Percentiles rank a stretch among this genome's conserved stretches.
These are phyloP conservation scores for Otolemur crassicaudatus DNA, from an alignment of 2,797 vertebrate genomes.

Conservation along the genomic window DNA sequence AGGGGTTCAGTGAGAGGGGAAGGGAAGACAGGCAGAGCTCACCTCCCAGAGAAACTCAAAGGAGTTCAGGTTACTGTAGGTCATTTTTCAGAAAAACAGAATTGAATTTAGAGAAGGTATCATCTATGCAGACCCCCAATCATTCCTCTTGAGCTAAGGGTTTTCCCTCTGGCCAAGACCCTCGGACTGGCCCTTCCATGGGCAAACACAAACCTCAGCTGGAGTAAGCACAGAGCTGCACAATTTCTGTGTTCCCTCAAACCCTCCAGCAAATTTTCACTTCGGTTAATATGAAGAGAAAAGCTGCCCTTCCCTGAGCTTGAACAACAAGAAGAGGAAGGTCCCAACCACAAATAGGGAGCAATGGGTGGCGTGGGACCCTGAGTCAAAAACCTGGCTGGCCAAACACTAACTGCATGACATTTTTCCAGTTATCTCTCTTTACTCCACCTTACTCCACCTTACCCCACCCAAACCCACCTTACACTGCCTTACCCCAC, in stretches of 20 bases:
- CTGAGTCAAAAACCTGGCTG: not conserved
- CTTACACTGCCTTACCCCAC: no score
- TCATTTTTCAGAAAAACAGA: constrained; percentile 16
- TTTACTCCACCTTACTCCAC: no score
- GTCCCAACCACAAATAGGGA: not conserved
- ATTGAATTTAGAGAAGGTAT: not conserved
- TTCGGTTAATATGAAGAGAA: not conserved
- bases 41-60: not conserved
- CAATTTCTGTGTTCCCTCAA: not conserved
- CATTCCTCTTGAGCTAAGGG: not conserved
- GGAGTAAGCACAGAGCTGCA: not conserved
- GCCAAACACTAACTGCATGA: not conserved
- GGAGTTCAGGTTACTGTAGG: not conserved
- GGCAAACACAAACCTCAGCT: not conserved
- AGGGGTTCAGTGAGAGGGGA: no score
- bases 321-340: not conserved
- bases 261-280: not conserved
- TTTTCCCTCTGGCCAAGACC: not conserved
- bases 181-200: not conserved
- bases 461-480: no score
- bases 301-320: not conserved
- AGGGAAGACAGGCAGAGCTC: not conserved
- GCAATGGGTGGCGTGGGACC: not conserved
- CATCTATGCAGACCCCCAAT: not conserved
- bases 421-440: not conserved